Base-by-base conservation (phyloP, 2,888 invertebrate species). In the Tolmerus cingulatus region DNA sequence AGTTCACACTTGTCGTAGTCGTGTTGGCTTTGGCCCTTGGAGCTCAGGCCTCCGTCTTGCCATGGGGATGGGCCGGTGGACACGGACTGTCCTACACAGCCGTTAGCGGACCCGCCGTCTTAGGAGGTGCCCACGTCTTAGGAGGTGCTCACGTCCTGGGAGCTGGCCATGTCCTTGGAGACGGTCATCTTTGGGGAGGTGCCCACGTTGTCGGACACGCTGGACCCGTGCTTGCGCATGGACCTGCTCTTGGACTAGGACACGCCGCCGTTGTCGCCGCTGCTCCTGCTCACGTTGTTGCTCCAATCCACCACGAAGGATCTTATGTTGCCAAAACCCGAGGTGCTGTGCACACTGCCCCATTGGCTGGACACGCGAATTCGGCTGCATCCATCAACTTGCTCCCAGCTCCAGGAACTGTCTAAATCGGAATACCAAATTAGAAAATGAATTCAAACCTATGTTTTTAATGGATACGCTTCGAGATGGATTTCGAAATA, bases 311-410 rank as follows among this genome's bases (percentile, higher is more conserved):
- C 88, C 91, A 91, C 89, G 91, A 91, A 88, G 92, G 92, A 87
- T 91, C 90, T 82, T 92, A 92, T 88, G 91, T 92, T 3, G 92
- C 92, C 87, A 90, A 92, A 89, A 92, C 92, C 43, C 92, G 92
- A 89, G 92, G 92, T 88, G 92, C 92, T 88, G 90, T 92, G 74
- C 92, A 92, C 87, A 91, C 91, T 66, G 92, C 92, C 82, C 92
- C 92, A 84, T 90, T 92, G 78, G 90, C 92, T 86, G 92, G 92
- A 87, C 92, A 92, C 89, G 90, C 91, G 88, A 90, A 91, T 87
- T 92, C 92, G 0, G 92, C 92, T 88, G 91, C 92, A 87, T 91
- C 92, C 3, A 89, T 92, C 84, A 92, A 92, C 87, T 90, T 92
- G 87, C 92, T 92, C 74, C 90, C 92, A 86, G 92, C 92, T 87